Percentiles rank a stretch among this genome's conserved stretches.
Evolutionary conservation across 2,113 vertebrate genomes (phyloP).

Genomic region (Spea bombifrons): DNA sequence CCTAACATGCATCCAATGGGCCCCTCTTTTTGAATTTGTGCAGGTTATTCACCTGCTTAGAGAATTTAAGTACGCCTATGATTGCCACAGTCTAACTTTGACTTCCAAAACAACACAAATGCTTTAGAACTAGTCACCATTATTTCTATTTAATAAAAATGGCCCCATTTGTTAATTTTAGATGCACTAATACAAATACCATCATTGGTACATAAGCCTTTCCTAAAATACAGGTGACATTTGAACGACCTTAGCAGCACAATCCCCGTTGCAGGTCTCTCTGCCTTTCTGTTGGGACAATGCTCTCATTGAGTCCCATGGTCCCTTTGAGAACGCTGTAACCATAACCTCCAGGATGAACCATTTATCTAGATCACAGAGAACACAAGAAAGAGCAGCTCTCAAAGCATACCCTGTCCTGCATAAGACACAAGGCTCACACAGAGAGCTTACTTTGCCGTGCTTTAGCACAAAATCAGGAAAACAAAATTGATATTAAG

Average conservation of each 20-base stretch:
- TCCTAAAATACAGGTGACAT: slow-evolving; percentile 3
- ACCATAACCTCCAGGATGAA: slow-evolving; percentile 3
- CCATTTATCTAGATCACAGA: slow-evolving; percentile 1
- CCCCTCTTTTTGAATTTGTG: too few species aligned
- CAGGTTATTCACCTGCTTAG: too few species aligned
- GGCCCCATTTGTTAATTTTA: background rate
- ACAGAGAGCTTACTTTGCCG: background rate
- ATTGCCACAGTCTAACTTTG: too few species aligned
- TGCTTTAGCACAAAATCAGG: background rate
- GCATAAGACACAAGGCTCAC: background rate
- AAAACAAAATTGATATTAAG: slow-evolving; percentile 2
- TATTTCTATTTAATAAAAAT: too few species aligned
- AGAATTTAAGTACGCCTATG: too few species aligned
- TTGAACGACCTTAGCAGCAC: background rate
- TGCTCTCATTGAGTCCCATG: background rate
- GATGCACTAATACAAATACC: background rate
- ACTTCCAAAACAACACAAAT: too few species aligned
- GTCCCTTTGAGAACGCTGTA: background rate
- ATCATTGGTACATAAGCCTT: background rate
- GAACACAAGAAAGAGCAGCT: background rate
- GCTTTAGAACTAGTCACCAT: too few species aligned
- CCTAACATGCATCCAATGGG: too few species aligned
- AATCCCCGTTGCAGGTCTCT: background rate
- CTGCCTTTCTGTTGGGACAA: background rate
- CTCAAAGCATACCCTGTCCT: background rate